Evolutionary conservation across 2,113 vertebrate species (phyloP).

Genomic region (Stictonetta naevosa): DNA sequence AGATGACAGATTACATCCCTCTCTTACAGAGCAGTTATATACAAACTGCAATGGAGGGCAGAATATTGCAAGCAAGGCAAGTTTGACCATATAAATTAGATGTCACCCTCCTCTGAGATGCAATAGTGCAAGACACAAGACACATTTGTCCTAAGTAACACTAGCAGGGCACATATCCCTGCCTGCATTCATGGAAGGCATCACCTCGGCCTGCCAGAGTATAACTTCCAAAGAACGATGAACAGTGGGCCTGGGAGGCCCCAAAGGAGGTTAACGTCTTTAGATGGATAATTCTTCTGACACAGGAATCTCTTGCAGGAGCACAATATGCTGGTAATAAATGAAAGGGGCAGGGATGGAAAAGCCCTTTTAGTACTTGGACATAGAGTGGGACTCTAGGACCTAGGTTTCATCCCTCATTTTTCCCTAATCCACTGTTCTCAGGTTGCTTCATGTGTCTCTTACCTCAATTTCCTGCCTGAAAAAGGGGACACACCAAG

Average conservation of each 20-base stretch:
- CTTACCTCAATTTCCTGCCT: not conserved
- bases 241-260: not conserved
- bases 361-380: not conserved
- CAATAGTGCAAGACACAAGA: not conserved
- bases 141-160: not conserved
- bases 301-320: not conserved
- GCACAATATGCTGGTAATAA: not conserved
- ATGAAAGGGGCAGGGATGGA: too few relatives aligned
- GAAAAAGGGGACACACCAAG: not conserved
- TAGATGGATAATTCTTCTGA: not conserved
- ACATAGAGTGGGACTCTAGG: not conserved
- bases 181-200: not conserved
- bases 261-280: not conserved
- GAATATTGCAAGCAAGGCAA: not conserved
- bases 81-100: not conserved
- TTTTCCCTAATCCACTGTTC: not conserved
- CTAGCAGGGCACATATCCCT: too few relatives aligned
- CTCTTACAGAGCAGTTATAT: not conserved
- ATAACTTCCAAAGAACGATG: not conserved
- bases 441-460: not conserved
- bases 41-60: not conserved
- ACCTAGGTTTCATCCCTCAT: not conserved
- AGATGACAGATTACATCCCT: not conserved
- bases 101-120: not conserved
- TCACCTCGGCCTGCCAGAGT: rapidly evolving